A percentile compares a stretch with the other conserved stretches of the same genome.
Conservation (phyloP, 2,888 invertebrate species). For the Hermaeophaga mercurialis region DNA sequence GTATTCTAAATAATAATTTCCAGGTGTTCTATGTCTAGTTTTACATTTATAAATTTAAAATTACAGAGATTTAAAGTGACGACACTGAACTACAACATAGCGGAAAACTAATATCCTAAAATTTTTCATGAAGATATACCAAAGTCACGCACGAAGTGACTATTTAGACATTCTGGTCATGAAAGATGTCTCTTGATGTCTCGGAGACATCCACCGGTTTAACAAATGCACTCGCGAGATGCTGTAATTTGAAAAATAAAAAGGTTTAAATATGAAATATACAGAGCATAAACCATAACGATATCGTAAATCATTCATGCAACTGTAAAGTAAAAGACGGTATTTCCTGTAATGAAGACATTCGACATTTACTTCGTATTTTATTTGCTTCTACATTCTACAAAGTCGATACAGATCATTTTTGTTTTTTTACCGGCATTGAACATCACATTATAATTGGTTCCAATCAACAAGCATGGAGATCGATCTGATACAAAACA, state of each 20-base stretch:
- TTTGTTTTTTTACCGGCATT: not conserved
- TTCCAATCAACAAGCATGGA: no score
- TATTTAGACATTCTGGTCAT: slow-evolving; percentile 19
- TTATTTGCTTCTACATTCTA: not conserved
- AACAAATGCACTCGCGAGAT: slow-evolving; percentile 16
- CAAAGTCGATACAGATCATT: slow-evolving; percentile 1
- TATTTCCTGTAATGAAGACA: slow-evolving; percentile 28
- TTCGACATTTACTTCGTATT: slow-evolving; percentile 7
- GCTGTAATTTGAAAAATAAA: slow-evolving; percentile 12
- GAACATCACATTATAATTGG: no score
- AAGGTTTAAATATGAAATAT: slow-evolving; percentile 27
- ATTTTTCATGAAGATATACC: not conserved
- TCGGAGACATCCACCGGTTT: slow-evolving; percentile 2
- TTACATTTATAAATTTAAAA: no score
- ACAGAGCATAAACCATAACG: slow-evolving; percentile 35
- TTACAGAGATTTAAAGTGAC: no score
- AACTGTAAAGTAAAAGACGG: slow-evolving; percentile 32
- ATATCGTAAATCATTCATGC: slow-evolving; percentile 32
- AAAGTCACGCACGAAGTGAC: slow-evolving; percentile 9
- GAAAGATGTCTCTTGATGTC: slow-evolving; percentile 5
- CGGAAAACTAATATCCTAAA: not conserved
- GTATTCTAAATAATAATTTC: no score
- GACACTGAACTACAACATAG: not conserved
- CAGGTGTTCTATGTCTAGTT: no score
- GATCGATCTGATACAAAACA: no score